A percentile compares a stretch with the other conserved stretches of the same genome.
These are phyloP conservation scores for Brachystomella parvula DNA, from an alignment of 1,140 invertebrate genomes.

Conservation along the genomic window DNA sequence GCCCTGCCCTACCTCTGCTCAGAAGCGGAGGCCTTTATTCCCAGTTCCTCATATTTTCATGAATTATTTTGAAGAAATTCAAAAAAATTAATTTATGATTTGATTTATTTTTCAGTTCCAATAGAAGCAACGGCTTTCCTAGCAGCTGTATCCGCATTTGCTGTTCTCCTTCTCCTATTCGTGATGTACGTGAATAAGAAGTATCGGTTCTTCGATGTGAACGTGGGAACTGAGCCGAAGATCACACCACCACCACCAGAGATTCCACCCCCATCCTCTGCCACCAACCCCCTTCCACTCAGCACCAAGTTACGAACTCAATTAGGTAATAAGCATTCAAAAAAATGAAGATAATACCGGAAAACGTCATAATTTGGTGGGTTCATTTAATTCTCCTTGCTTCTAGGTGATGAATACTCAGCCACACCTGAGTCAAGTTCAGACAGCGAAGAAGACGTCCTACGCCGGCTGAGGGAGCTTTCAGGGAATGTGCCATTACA, in stretches of 20 bases:
- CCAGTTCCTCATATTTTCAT: too few relatives aligned
- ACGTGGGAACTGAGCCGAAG: constrained; percentile 50
- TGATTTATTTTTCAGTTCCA: constrained; percentile 58
- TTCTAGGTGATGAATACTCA: constrained; percentile 51
- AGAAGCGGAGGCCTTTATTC: too few relatives aligned
- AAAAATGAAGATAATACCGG: too few relatives aligned
- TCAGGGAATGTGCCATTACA: background rate
- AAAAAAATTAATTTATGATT: too few relatives aligned
- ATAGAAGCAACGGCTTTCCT: constrained; percentile 68
- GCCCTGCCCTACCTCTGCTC: too few relatives aligned
- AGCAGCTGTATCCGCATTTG: constrained; percentile 63
- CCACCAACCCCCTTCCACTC: constrained; percentile 21
- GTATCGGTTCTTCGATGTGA: constrained; percentile 58
- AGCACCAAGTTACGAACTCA: background rate
- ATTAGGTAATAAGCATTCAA: background rate
- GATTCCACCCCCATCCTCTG: constrained; percentile 43
- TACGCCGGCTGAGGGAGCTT: constrained; percentile 48
- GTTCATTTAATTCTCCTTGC: background rate
- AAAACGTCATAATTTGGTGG: background rate
- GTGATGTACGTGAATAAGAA: constrained; percentile 71
- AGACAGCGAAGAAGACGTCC: constrained; percentile 67
- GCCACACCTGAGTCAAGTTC: constrained; percentile 57
- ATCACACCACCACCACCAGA: constrained; percentile 43
- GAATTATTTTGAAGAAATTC: too few relatives aligned
- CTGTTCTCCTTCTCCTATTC: constrained; percentile 64